Conservation (phyloP, 2,888 invertebrate species). For the Petrolisthes manimaculis region DNA sequence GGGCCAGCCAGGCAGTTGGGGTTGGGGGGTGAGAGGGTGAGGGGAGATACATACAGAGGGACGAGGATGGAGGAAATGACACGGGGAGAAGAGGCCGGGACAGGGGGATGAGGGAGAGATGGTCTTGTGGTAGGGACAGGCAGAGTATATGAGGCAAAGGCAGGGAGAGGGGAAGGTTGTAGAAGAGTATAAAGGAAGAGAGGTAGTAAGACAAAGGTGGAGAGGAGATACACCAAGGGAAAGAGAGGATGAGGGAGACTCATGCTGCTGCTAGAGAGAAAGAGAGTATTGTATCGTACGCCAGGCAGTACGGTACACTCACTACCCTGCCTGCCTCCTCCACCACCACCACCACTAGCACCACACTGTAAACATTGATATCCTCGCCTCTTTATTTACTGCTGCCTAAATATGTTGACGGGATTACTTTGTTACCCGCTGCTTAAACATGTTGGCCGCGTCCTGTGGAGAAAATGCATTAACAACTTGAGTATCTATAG, state of each 20-base stretch:
- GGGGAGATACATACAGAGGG: neutral
- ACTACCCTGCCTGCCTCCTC: neutral
- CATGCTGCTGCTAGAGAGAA: neutral
- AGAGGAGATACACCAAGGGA: neutral
- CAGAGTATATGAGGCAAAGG: neutral
- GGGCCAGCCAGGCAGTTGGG: neutral
- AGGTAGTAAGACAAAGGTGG: neutral
- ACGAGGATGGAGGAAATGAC: no score
- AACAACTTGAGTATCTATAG: no score
- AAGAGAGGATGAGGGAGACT: neutral
- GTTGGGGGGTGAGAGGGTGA: neutral
- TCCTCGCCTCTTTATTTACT: slow-evolving; percentile 14
- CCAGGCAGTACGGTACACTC: slow-evolving; percentile 3
- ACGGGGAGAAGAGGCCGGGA: neutral
- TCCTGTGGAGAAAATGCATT: no score
- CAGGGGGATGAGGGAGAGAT: slow-evolving; percentile 5
- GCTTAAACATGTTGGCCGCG: neutral
- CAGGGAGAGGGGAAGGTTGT: neutral
- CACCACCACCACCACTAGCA: neutral
- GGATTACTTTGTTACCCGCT: slow-evolving; percentile 1
- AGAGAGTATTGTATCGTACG: slow-evolving; percentile 14
- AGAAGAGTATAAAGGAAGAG: neutral
- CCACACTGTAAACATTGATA: neutral
- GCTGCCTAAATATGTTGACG: slow-evolving; percentile 18
- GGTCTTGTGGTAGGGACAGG: neutral